Base-by-base conservation (phyloP, 1,140 invertebrate species). In the Chironomus striatipennis region DNA sequence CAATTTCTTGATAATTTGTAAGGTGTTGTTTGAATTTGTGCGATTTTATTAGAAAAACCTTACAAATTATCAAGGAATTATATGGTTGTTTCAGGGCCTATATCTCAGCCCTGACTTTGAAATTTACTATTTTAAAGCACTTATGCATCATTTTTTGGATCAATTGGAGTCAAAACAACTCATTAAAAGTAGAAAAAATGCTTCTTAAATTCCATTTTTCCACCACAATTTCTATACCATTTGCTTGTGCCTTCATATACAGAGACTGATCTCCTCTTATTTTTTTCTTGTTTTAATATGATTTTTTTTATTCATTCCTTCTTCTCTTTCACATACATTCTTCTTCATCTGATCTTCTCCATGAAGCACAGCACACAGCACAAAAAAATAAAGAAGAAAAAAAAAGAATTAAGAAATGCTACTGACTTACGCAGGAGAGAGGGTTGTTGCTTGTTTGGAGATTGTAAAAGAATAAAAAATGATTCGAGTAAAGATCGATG, bases 401-500 rank as follows among this genome's bases (percentile, higher is more conserved):
- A 47, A 47, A 47, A 47, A 57, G 15, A 57, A 57, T 57, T 57
- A 57, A 57, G 12, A 57, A 57, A 57, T 57, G 47, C 47, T 57
- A 57, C 47, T 57, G n/a, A n/a, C 5, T 57, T 57, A 57, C 47
- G 47, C 47, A 57, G 47, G 47, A 57, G 47, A 57, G 47, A 57
- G 47, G 47, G 12, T 57, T 12, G 12, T n/a, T 57, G 12, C 8
- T 57, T 57, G 47, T 15, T 57, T 47, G 43, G 43, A 47, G 43
- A 15, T 57, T 57, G 47, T 57, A n/a, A n/a, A 57, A n/a, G 15
- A 57, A n/a, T 15, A n/a, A 15, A 57, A 57, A n/a, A 57, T n/a
- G 47, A n/a, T n/a, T 57, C 10, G 47, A 34, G 24, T 34, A 34
- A 34, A 34, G 24, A 34, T 34, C 24, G 24, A 34, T 34, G 24